Conservation (phyloP, 2,113 vertebrate genomes). For the Meriones unguiculatus region DNA sequence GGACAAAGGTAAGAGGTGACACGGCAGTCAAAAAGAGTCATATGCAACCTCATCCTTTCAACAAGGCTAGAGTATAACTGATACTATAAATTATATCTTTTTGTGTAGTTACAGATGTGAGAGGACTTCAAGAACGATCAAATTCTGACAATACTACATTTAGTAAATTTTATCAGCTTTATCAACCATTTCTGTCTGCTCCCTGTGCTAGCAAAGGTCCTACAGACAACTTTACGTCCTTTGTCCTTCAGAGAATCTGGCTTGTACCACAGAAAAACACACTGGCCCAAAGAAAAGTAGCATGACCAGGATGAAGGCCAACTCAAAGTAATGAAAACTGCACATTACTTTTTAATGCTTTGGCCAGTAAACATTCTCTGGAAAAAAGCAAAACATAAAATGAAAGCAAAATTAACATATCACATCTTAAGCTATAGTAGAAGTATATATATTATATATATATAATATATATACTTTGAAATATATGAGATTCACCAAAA, state of each 20-base stretch:
- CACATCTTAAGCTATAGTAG: conserved; percentile 24
- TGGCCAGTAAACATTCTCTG: not conserved
- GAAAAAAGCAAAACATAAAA: conserved; percentile 2
- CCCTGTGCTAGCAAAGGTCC: not conserved
- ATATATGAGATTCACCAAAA: conserved; percentile 21
- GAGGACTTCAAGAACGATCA: conserved; percentile 19
- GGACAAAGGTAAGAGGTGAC: not conserved
- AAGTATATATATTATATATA: not conserved
- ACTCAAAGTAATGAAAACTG: not conserved
- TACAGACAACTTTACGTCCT: not conserved
- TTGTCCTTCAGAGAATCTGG: not conserved
- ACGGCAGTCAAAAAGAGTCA: not conserved
- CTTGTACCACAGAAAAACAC: not conserved
- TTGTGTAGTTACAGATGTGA: not conserved
- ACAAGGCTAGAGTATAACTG: not conserved
- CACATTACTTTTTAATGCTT: not conserved
- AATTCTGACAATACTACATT: not conserved
- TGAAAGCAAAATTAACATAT: conserved; percentile 16
- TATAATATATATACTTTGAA: not conserved
- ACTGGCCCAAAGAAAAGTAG: not conserved
- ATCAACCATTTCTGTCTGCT: not conserved
- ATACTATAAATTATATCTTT: not conserved
- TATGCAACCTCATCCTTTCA: not conserved
- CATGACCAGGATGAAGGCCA: not conserved
- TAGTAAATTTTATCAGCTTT: not conserved